phyloP scores from a whole-genome alignment of 2,888 invertebrate species.

The Diaphora mendica region DNA sequence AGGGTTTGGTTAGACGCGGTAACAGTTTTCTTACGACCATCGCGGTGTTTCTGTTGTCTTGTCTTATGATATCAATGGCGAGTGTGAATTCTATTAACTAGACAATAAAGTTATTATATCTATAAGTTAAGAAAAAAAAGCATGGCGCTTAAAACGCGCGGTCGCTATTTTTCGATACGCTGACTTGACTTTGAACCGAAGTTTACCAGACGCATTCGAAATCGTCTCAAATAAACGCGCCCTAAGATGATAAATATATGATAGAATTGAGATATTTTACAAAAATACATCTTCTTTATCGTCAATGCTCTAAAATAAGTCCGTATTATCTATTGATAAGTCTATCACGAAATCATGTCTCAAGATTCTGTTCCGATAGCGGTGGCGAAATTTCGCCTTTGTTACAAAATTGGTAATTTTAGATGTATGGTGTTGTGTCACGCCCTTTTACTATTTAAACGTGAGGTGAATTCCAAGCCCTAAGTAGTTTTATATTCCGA shows the following conservation, averaged over 20 bases:
- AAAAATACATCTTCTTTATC: conserved; percentile 12
- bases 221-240: not conserved
- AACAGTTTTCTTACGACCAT: not conserved
- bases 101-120: too few species aligned
- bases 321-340: conserved; percentile 33
- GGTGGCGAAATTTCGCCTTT: conserved; percentile 20
- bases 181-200: too few species aligned
- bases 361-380: conserved; percentile 31
- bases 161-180: too few species aligned
- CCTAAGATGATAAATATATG: not conserved
- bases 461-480: conserved; percentile 38
- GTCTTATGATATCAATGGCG: too few species aligned
- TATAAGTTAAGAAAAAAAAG: too few species aligned
- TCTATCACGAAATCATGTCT: conserved; percentile 9
- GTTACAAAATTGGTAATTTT: conserved; percentile 35
- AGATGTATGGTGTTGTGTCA: conserved; percentile 25
- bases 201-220: not conserved
- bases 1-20: not conserved
- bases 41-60: not conserved
- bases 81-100: not conserved
- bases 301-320: conserved; percentile 6
- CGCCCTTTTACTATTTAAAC: conserved; percentile 38
- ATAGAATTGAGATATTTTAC: not conserved
- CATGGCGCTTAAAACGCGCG: too few species aligned
- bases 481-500: conserved; percentile 31